Base-by-base conservation (phyloP, 2,797 vertebrate species). In the Takifugu ocellatus region DNA sequence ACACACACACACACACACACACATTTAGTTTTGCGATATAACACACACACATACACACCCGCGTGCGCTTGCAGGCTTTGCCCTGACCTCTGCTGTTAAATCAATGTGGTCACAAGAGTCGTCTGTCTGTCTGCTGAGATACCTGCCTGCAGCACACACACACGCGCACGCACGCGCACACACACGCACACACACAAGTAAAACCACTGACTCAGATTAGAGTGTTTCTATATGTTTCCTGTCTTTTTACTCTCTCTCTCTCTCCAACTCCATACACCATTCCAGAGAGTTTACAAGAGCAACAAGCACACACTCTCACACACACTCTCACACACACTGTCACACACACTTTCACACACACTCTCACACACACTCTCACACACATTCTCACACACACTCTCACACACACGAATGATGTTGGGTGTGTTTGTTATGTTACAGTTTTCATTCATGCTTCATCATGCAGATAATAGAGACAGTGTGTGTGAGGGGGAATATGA, bases 1-100 rank as follows among this genome's bases (percentile, higher is more conserved):
- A 66, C 21, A 65, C 56, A 66, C 46, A 66, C 51, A 62, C 51
- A 49, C 53, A 44, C 2, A 57, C 36, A 66, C 46, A 54, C 49
- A 59, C 49, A 50, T 7, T 8, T 5, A 24, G 17, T 16, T 16
- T 43, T 17, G 17, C 17, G 2, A 43, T 43, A 4, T 12, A n/a
- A 46, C 44, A 46, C 44, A 46, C 44, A 46, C 44, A 39, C 36
- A 14, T 17, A 49, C 48, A 59, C 21, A 68, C 31, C 63, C 51
- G 51, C 52, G 17, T 17, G 27, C 21, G 43, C 43, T 44, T 21
- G 46, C 46, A 25, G 46, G 46, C n/a, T 48, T 48, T 48, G 46
- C 46, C 10, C 46, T 48, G 46, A 48, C 46, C 46, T 48, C 46
- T 48, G 46, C 46, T 21, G 46, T 25, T 11, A 24, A 11, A 48